Conservation (phyloP, 2,888 invertebrate species). For the Temnothorax rugatulus region DNA sequence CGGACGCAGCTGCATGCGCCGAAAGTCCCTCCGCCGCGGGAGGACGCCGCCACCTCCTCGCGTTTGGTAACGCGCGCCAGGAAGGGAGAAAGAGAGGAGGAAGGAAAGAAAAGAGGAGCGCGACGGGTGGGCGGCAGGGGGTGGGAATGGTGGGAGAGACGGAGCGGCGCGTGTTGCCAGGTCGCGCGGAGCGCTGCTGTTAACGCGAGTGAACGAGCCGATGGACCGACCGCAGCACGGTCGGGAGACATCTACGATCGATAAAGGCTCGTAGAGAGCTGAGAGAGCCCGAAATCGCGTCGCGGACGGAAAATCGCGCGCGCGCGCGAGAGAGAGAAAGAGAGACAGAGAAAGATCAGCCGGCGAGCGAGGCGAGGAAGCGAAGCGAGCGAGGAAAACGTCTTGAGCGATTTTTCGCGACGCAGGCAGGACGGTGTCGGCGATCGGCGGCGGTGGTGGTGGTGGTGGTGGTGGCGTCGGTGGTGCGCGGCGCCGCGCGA, state of each 20-base stretch:
- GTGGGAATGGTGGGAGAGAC: too few species aligned
- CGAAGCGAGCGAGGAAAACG: background rate
- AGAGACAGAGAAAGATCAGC: background rate
- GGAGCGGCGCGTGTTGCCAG: slow-evolving; percentile 54
- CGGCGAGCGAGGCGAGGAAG: background rate
- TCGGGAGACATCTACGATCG: slow-evolving; percentile 80
- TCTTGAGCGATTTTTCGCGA: background rate
- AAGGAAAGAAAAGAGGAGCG: too few species aligned
- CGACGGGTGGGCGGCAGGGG: too few species aligned
- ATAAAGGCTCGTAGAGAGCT: slow-evolving; percentile 79
- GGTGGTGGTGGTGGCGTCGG: background rate
- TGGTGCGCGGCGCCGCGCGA: slow-evolving; percentile 32
- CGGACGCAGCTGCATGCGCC: slow-evolving; percentile 8
- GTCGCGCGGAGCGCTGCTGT: slow-evolving; percentile 63
- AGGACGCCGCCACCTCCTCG: background rate
- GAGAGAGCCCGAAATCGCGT: slow-evolving; percentile 44
- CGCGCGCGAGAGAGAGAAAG: background rate
- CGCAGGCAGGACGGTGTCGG: background rate
- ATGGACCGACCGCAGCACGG: slow-evolving; percentile 65
- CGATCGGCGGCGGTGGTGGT: background rate
- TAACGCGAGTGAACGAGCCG: slow-evolving; percentile 67
- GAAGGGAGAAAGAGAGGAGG: background rate
- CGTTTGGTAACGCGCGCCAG: background rate
- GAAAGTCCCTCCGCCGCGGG: background rate
- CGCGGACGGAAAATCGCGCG: slow-evolving; percentile 43